A percentile compares a stretch with the other conserved stretches of the same genome.
Evolutionary conservation across 2,797 vertebrate species (phyloP).

Genomic region (Hemibagrus guttatus): DNA sequence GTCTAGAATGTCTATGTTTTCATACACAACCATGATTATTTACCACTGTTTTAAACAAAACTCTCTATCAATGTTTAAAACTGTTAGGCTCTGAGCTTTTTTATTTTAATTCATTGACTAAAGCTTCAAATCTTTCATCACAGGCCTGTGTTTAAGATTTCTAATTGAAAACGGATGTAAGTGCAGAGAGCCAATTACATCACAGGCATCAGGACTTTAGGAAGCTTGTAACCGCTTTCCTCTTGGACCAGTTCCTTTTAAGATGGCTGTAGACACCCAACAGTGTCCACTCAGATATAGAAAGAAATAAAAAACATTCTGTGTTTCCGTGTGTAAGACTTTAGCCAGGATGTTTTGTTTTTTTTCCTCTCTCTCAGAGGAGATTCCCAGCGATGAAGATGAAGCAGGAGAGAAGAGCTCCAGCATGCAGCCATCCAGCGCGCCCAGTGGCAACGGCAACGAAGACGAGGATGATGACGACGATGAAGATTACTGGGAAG

Average conservation of each 20-base stretch:
- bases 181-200: not conserved
- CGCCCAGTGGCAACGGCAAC: conserved; percentile 52
- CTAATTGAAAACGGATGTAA: not conserved
- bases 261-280: not conserved
- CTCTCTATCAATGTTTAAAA: not conserved
- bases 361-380: conserved; percentile 74
- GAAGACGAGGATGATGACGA: conserved; percentile 79
- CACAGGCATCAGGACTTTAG: not conserved
- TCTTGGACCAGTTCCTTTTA: not conserved
- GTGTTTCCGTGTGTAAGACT: not conserved
- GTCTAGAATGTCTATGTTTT: not conserved
- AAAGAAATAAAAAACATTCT: not conserved
- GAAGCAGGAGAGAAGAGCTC: conserved; percentile 78
- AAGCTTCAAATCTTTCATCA: not conserved
- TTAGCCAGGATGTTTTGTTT: not conserved
- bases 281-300: not conserved
- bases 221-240: not conserved
- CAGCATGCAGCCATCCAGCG: conserved; percentile 66
- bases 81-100: not conserved
- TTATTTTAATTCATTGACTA: not conserved
- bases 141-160: not conserved
- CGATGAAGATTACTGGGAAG: conserved; percentile 91
- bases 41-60: not conserved
- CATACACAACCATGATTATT: not conserved
- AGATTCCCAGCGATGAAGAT: conserved; percentile 94